Base-by-base conservation (phyloP, 2,113 vertebrate species). In the Ochotona princeps region DNA sequence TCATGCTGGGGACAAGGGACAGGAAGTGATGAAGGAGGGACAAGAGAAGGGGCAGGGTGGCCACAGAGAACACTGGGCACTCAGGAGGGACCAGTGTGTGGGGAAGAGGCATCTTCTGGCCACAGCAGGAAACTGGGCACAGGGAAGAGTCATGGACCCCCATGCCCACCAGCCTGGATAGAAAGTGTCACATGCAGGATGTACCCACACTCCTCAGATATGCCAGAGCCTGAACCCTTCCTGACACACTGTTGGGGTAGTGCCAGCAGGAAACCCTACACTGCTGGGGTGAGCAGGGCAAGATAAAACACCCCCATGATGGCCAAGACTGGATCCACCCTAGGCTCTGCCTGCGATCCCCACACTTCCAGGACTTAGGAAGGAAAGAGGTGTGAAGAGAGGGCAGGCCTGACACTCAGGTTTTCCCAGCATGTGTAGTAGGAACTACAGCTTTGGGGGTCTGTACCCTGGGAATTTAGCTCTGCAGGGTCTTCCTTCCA, bases 361-460 rank as follows among this genome's bases (percentile, higher is more conserved):
- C 72, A 30, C 91, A 85, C 89, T 51, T 80, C 63, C 84, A 11
- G 88, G 88, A 84, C 94, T 86, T 38, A 74, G 82, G 84, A 91
- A 93, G 92, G 95, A 92, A 96, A 93, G 86, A 89, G 69, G 89
- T 60, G 91, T 86, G 87, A 91, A 85, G 61, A 76, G 81, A 74
- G 2, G 82, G 94, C 92, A 47, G 13, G 85, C 95, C 94, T 94
- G 97, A 96, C 96, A 92, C 96, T 49, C 96, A 96, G 97, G 95
- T 84, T 97, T 97, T 96, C 97, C 97, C 96, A 74, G 91, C 72
- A 14, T 76, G 75, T 66, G 47, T 4, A 6, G 47, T 67, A 83
- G 92, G 93, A 95, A 91, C 96, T 89, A 63, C n/a, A 88, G 10
- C 83, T 80, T 30, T 14, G 70, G 86, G 89, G 89, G 72, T 44